Evolutionary conservation across 2,888 invertebrate genomes (phyloP).

Genomic region (Drosophila vallismaia): DNA sequence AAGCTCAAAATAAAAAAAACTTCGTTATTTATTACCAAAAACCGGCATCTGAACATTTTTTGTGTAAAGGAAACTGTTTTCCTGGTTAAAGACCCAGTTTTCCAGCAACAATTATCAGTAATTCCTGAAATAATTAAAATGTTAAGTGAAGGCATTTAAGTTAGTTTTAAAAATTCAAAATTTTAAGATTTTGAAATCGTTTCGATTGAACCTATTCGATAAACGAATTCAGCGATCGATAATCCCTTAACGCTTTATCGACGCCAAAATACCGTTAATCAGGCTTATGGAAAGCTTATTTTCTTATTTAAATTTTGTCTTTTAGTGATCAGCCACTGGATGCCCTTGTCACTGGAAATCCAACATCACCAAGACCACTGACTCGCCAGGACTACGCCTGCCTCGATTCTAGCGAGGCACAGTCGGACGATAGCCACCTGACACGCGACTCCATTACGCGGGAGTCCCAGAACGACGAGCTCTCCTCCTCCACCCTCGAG

Average conservation of each 20-base stretch:
- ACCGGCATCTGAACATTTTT: neutral
- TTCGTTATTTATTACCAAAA: neutral
- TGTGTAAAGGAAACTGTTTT: neutral
- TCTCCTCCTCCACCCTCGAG: conserved; percentile 80
- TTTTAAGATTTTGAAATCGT: too few species aligned
- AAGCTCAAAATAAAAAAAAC: neutral
- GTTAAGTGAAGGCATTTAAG: neutral
- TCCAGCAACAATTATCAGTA: neutral
- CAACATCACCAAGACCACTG: conserved; percentile 51
- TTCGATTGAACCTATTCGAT: neutral
- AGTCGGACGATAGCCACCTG: conserved; percentile 82
- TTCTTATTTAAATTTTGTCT: conserved; percentile 1
- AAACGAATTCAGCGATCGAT: neutral
- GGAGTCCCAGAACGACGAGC: conserved; percentile 82
- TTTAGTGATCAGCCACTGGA: conserved; percentile 15
- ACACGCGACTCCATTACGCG: conserved; percentile 81
- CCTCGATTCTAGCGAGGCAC: conserved; percentile 82
- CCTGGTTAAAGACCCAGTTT: neutral
- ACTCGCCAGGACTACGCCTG: conserved; percentile 78
- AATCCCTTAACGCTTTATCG: neutral
- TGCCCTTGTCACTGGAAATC: conserved; percentile 22
- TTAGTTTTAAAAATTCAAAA: too few species aligned
- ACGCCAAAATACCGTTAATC: too few species aligned
- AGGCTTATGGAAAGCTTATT: too few species aligned
- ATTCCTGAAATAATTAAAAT: neutral